Base-by-base conservation (phyloP, 23 tunicate species). In the Ciona savignyi region DNA sequence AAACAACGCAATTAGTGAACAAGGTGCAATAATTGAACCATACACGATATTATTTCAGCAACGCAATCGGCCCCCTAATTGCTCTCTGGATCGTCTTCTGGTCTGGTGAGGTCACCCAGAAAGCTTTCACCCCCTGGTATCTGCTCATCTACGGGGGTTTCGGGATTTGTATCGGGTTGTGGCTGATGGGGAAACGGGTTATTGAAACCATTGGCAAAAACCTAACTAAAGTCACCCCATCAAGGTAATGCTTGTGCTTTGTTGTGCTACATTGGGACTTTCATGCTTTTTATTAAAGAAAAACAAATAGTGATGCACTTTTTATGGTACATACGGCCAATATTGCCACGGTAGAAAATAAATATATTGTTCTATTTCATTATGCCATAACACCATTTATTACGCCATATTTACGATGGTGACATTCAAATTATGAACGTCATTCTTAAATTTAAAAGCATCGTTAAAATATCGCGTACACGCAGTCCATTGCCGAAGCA, bases 51-150 rank as follows among this genome's bases (percentile, higher is more conserved):
- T n/a, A n/a, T n/a, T n/a, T 23, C 73, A 95, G 99, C 81, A 95
- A 95, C 61, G 89, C 99, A 2, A 95, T 95, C 33, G 99, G 99
- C 3, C 99, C 99, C 0, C 83, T 95, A 19, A 95, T 95, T 26
- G 99, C 95, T 0, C 34, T 95, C 3, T 95, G 99, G 99, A 32
- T 90, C 62, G 67, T 95, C 29, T 83, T 61, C 62, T 79, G 80
- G 74, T 75, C 84, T 63, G 95, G 99, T 0, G 70, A 88, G 32
- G 95, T 95, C 6, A 71, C 28, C 0, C 95, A 88, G 31, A 75
- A 68, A 30, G 68, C 85, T 1, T 79, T 90, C 28, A 90, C 99
- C 4, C 99, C 95, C 35, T 82, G 90, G 95, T 95, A 90, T 72
- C 62, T 95, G 65, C 75, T 95, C 22, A 6, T 95, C 1, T 95